Evolutionary conservation across 1,140 invertebrate species (phyloP).

Genomic region (Platorchestia sp.): DNA sequence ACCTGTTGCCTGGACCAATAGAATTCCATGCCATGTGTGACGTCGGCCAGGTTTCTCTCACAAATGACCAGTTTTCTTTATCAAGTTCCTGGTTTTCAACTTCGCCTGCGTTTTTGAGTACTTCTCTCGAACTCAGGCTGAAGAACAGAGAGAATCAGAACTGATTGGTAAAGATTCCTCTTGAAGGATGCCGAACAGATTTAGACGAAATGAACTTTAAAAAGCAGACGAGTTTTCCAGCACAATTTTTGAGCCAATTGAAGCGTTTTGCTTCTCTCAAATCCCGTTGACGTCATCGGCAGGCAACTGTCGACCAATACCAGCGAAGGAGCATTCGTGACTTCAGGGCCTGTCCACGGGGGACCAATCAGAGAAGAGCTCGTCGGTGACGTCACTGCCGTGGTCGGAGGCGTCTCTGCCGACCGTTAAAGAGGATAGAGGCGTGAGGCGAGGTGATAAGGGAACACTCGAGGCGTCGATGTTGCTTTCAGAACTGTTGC

Average conservation of each 20-base stretch:
- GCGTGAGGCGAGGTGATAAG: neutral
- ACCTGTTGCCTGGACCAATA: neutral
- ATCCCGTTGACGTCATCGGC: neutral
- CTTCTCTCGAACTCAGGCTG: neutral
- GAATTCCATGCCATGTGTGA: neutral
- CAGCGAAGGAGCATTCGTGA: neutral
- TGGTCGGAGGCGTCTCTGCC: neutral
- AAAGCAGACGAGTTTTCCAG: neutral
- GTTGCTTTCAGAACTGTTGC: neutral
- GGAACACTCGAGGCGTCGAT: neutral
- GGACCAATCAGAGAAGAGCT: neutral
- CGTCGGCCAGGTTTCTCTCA: neutral
- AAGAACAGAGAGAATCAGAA: neutral
- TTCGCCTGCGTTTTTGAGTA: neutral
- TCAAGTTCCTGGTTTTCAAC: neutral
- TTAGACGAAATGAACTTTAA: neutral
- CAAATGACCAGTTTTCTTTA: neutral
- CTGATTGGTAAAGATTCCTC: neutral
- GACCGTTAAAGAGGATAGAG: neutral
- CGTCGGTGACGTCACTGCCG: neutral
- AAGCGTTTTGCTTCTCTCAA: neutral
- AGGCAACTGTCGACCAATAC: neutral
- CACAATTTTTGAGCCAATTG: neutral
- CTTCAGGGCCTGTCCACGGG: neutral
- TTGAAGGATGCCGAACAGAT: neutral